Percentiles rank a stretch among this genome's conserved stretches.
phyloP scores from a whole-genome alignment of 2,888 invertebrate species.

The Tortricodes alternella region DNA sequence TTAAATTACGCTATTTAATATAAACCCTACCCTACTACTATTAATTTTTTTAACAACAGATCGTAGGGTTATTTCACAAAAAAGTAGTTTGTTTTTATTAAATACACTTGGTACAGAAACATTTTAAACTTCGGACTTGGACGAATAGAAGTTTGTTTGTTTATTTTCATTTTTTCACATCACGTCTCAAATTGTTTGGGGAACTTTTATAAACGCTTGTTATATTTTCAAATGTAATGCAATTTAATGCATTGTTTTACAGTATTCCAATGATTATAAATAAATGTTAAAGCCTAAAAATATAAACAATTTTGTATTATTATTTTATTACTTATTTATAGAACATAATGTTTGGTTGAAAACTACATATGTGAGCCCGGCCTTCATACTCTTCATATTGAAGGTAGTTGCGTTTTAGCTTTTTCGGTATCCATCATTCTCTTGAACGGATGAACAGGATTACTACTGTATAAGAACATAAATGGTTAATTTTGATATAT shows the following conservation, averaged over 20 bases:
- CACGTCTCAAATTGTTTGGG: neutral
- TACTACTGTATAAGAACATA: conserved; percentile 53
- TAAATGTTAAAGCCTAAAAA: no score
- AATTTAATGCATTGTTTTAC: neutral
- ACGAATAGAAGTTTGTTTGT: conserved; percentile 2
- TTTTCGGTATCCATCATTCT: conserved; percentile 50
- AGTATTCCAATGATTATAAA: no score
- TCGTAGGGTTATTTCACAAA: no score
- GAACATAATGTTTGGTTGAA: no score
- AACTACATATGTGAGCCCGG: no score
- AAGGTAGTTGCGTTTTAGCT: conserved; percentile 46
- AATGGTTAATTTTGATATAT: neutral
- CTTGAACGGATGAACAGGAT: conserved; percentile 70
- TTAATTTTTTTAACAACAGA: no score
- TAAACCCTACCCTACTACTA: no score
- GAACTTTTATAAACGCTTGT: neutral
- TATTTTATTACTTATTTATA: no score
- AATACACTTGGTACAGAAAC: conserved; percentile 1
- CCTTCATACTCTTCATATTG: conserved; percentile 33
- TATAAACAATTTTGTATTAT: no score
- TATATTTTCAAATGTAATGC: neutral
- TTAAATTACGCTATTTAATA: conserved; percentile 22
- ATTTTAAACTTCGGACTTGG: conserved; percentile 20
- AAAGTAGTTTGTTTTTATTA: no score
- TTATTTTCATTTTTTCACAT: conserved; percentile 6